These are phyloP conservation scores for Rhinoptilus africanus DNA, from an alignment of 2,113 vertebrate species.

Conservation along the genomic window DNA sequence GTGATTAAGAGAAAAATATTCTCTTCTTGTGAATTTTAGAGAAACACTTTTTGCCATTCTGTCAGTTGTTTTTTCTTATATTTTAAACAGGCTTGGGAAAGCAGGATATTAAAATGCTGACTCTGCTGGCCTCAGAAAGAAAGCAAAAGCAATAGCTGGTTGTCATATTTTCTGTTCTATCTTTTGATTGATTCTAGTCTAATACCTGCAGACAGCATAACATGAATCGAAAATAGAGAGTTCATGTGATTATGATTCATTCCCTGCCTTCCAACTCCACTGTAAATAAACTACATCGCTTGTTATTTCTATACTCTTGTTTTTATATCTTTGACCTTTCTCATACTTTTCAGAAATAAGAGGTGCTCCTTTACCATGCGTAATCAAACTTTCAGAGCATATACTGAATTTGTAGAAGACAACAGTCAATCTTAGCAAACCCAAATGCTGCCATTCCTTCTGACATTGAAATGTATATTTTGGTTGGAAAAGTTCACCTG, in stretches of 20 bases:
- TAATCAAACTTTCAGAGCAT: not conserved
- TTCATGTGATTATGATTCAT: not conserved
- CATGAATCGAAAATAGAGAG: not conserved
- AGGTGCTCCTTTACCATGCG: not conserved
- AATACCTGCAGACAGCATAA: not conserved
- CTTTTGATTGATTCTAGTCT: not conserved
- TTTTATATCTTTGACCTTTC: not conserved
- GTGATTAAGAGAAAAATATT: not conserved
- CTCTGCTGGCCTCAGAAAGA: not conserved
- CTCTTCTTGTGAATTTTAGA: not conserved
- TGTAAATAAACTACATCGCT: not conserved
- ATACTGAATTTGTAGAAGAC: not conserved
- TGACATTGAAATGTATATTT: not conserved
- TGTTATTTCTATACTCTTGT: not conserved
- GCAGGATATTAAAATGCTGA: slow-evolving; percentile 11
- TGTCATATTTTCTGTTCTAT: not conserved
- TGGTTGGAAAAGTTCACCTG: not conserved
- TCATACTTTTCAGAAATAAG: not conserved
- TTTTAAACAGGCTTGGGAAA: not conserved
- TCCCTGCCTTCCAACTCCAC: not conserved
- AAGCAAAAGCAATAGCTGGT: not conserved
- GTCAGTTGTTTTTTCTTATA: not conserved
- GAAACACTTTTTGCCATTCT: not conserved
- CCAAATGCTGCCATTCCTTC: not conserved
- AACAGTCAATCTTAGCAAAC: not conserved